phyloP scores from a whole-genome alignment of 2,113 vertebrate genomes.

The Camelus bactrianus region DNA sequence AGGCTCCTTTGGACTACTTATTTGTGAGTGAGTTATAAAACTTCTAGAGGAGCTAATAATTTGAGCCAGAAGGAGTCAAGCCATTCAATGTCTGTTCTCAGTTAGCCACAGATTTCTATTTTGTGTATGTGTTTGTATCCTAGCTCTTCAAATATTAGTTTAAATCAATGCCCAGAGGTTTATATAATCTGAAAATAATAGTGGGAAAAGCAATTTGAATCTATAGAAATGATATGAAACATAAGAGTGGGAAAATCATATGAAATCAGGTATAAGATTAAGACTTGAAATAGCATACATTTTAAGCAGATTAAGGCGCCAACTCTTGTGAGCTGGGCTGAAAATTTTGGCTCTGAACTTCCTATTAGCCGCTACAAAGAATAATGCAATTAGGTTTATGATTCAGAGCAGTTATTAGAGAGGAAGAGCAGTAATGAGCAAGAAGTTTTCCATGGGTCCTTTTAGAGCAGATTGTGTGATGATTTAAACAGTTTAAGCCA shows the following conservation, averaged over 20 bases:
- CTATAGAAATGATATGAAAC: neutral
- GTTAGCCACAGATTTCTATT: conserved; percentile 3
- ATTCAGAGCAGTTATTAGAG: neutral
- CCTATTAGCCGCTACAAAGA: neutral
- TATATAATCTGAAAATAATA: neutral
- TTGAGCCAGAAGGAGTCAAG: conserved; percentile 25
- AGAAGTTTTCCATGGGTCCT: neutral
- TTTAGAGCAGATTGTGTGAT: neutral
- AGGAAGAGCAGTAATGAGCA: neutral
- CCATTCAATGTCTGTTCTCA: conserved; percentile 39
- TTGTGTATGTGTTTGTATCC: neutral
- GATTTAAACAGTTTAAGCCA: neutral
- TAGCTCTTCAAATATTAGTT: neutral
- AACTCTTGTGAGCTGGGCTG: neutral
- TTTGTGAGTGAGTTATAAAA: neutral
- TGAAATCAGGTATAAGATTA: neutral
- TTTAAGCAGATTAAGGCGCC: neutral
- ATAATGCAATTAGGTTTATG: neutral
- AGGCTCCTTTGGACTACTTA: neutral
- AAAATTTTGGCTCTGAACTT: neutral
- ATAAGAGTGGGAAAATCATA: neutral
- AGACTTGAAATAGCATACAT: neutral
- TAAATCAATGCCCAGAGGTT: neutral
- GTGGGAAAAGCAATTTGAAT: neutral
- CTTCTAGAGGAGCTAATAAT: neutral